Conservation (phyloP, 2,113 vertebrate species). For the Ctenomys sociabilis region DNA sequence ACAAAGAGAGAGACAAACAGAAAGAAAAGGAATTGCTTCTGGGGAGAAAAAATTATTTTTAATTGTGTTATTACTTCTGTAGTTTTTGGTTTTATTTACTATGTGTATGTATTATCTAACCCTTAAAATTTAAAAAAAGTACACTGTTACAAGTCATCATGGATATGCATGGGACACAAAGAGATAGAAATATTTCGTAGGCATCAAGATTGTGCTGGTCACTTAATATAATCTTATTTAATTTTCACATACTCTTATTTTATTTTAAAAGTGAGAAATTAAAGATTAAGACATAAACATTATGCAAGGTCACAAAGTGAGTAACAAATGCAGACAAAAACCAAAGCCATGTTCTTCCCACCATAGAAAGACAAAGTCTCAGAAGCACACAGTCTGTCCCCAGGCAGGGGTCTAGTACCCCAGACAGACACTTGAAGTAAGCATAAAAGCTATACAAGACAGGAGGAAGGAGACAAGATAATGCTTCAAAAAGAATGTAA, state of each 20-base stretch:
- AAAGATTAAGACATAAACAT: constrained; percentile 10
- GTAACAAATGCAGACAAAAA: constrained; percentile 38
- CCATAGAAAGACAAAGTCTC: neutral
- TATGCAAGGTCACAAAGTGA: neutral
- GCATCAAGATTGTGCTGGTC: neutral
- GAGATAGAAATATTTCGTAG: neutral
- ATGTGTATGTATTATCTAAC: neutral
- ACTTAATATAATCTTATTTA: neutral
- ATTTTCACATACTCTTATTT: constrained; percentile 6
- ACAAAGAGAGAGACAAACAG: too few relatives aligned
- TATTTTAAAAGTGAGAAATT: constrained; percentile 45
- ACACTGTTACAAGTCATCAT: neutral
- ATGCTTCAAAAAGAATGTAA: neutral
- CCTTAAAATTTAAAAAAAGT: neutral
- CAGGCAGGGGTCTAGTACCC: neutral
- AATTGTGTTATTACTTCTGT: neutral
- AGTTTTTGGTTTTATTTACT: neutral
- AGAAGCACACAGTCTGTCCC: neutral
- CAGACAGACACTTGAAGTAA: neutral
- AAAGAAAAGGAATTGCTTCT: neutral
- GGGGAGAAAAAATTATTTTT: neutral
- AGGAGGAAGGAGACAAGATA: neutral
- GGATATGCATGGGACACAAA: neutral
- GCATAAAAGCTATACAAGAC: neutral
- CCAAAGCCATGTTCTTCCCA: neutral